These are phyloP conservation scores for Megatriorchis doriae DNA, from an alignment of 2,113 vertebrate genomes.

Conservation along the genomic window DNA sequence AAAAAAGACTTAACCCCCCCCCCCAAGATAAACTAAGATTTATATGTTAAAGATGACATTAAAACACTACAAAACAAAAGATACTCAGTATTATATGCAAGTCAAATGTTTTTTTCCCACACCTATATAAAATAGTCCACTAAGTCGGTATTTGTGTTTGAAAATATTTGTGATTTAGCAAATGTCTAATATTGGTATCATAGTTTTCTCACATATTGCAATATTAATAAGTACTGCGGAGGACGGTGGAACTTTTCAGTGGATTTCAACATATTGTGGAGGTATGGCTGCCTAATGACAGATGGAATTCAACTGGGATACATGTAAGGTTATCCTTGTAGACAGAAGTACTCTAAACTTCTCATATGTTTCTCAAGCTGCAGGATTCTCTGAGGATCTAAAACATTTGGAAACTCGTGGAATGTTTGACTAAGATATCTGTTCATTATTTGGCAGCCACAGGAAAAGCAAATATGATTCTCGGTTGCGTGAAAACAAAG, in stretches of 20 bases:
- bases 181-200: background rate
- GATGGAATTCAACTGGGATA: constrained; percentile 54
- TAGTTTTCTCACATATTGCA: background rate
- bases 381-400: constrained; percentile 49
- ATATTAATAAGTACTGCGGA: background rate
- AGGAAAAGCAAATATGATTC: constrained; percentile 1
- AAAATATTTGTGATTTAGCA: background rate
- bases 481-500: background rate
- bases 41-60: background rate
- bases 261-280: background rate
- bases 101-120: background rate
- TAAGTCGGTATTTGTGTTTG: background rate
- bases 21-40: background rate
- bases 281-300: constrained; percentile 26
- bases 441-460: constrained; percentile 26
- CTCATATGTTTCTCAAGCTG: constrained; percentile 64
- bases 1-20: background rate
- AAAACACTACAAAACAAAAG: background rate
- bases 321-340: constrained; percentile 22
- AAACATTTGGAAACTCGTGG: constrained; percentile 54
- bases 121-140: background rate
- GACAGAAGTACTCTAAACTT: constrained; percentile 55
- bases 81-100: background rate
- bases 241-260: background rate
- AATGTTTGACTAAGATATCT: constrained; percentile 52